Conservation (phyloP, 1,140 invertebrate species). For the Cataglyphis hispanica region DNA sequence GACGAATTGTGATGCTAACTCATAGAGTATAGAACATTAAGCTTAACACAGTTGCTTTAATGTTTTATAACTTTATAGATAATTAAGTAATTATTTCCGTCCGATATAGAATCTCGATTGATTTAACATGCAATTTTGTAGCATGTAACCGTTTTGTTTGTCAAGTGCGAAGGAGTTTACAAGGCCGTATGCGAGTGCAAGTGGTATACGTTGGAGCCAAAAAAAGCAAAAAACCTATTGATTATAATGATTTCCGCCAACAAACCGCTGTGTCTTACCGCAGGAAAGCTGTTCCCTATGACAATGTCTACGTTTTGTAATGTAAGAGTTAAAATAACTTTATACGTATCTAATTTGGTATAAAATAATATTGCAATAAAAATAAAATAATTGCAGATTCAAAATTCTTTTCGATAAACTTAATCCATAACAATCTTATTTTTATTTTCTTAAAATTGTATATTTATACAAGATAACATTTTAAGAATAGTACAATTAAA, state of each 20-base stretch:
- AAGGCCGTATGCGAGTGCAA: conserved; percentile 17
- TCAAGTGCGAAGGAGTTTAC: conserved; percentile 33
- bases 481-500: neutral
- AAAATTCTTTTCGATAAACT: too few relatives aligned
- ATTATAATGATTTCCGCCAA: conserved; percentile 41
- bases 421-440: neutral
- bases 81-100: too few relatives aligned
- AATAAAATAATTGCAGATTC: too few relatives aligned
- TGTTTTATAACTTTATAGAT: too few relatives aligned
- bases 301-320: conserved; percentile 50
- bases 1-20: neutral
- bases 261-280: conserved; percentile 31
- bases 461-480: neutral
- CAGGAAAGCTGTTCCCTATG: conserved; percentile 56
- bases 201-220: conserved; percentile 24
- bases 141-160: neutral
- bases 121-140: neutral
- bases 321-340: neutral
- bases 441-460: neutral
- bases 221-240: conserved; percentile 30
- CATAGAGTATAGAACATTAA: too few relatives aligned
- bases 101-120: neutral
- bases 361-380: too few relatives aligned
- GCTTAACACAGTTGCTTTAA: too few relatives aligned
- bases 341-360: too few relatives aligned